These are phyloP conservation scores for Bhutanitis thaidina DNA, from an alignment of 2,888 invertebrate species.

Conservation along the genomic window DNA sequence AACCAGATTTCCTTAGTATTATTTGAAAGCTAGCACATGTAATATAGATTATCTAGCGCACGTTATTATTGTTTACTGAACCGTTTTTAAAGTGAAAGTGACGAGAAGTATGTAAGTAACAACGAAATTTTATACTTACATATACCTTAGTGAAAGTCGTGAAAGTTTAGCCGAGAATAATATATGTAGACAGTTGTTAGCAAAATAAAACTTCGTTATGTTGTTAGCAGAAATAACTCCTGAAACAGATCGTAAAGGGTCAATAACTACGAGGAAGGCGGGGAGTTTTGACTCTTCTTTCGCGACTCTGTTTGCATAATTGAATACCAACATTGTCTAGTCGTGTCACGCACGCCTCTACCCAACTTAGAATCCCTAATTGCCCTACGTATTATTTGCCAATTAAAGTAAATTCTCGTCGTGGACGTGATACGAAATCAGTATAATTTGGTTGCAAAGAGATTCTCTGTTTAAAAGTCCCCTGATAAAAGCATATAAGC, in stretches of 20 bases:
- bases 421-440: conserved; percentile 74
- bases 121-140: conserved; percentile 20
- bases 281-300: conserved; percentile 56
- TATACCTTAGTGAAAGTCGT: conserved; percentile 47
- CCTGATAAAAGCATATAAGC: conserved; percentile 48
- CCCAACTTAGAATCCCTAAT: conserved; percentile 79
- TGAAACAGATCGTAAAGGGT: conserved; percentile 29
- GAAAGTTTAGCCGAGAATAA: conserved; percentile 35
- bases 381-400: conserved; percentile 80
- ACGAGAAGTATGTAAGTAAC: conserved; percentile 13
- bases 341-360: conserved; percentile 74
- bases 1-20: too few relatives aligned
- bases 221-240: too few relatives aligned
- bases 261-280: conserved; percentile 39
- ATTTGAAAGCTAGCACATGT: too few relatives aligned
- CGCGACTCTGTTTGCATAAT: conserved; percentile 73
- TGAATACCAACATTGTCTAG: conserved; percentile 67
- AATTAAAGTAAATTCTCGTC: conserved; percentile 80
- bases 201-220: conserved; percentile 7
- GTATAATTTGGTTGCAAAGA: conserved; percentile 55
- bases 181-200: conserved; percentile 8
- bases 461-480: conserved; percentile 43
- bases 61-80: too few relatives aligned
- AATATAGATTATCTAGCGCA: too few relatives aligned
- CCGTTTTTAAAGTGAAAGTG: conserved; percentile 19